A percentile compares a stretch with the other conserved stretches of the same genome.
These are phyloP conservation scores for Dicranocentrus wangi DNA, from an alignment of 2,888 invertebrate genomes.

Conservation along the genomic window DNA sequence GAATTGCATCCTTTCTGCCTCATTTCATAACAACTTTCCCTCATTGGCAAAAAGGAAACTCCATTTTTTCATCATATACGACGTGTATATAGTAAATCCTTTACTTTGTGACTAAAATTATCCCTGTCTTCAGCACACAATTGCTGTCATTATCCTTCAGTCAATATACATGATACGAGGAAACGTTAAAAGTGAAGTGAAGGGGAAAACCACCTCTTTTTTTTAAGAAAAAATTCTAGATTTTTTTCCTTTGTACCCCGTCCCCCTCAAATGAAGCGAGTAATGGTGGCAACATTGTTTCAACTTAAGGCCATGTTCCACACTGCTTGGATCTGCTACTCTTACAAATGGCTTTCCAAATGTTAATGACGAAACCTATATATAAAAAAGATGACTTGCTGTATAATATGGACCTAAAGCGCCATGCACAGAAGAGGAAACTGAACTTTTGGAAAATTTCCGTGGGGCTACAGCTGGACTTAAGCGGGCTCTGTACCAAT, in stretches of 20 bases:
- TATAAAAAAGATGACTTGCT: too few relatives aligned
- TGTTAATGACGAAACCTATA: constrained; percentile 49
- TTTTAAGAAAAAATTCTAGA: neutral
- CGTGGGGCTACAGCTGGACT: too few relatives aligned
- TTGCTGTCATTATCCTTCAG: constrained; percentile 1
- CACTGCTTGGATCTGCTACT: too few relatives aligned
- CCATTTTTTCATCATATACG: neutral
- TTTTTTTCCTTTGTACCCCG: too few relatives aligned
- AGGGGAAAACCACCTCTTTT: neutral
- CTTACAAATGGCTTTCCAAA: constrained; percentile 46
- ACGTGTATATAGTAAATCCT: neutral
- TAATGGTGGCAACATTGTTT: too few relatives aligned
- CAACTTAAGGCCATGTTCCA: too few relatives aligned
- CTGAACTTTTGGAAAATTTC: too few relatives aligned
- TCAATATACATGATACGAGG: neutral
- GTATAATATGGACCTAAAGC: too few relatives aligned
- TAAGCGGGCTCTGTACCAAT: too few relatives aligned
- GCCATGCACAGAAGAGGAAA: too few relatives aligned
- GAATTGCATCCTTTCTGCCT: constrained; percentile 34
- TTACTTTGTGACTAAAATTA: neutral
- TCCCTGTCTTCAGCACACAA: neutral
- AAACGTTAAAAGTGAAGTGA: neutral
- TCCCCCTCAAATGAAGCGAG: too few relatives aligned
- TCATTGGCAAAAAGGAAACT: constrained; percentile 3
- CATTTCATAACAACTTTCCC: constrained; percentile 34